Conservation (phyloP, 2,888 invertebrate genomes). For the Girardia tigrina region DNA sequence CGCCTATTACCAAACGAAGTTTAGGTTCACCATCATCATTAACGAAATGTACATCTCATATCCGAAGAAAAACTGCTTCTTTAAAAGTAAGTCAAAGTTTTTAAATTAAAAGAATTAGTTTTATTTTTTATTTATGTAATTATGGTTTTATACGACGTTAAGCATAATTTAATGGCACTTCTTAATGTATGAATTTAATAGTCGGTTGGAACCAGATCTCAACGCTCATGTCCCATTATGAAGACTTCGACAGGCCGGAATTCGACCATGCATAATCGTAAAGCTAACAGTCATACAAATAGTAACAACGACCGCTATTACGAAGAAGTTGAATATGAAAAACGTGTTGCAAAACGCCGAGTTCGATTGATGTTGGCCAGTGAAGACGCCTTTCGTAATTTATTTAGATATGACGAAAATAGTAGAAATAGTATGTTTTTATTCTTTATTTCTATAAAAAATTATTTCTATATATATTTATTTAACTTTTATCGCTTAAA, state of each 20-base stretch:
- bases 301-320: slow-evolving; percentile 58
- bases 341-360: slow-evolving; percentile 73
- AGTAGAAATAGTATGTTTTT: not conserved
- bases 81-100: no score
- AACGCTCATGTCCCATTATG: slow-evolving; percentile 18
- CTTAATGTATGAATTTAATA: no score
- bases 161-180: no score
- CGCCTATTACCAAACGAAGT: not conserved
- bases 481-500: no score
- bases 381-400: slow-evolving; percentile 76
- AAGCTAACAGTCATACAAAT: slow-evolving; percentile 1
- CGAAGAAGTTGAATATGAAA: slow-evolving; percentile 88
- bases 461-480: no score
- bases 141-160: no score
- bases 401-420: slow-evolving; percentile 52
- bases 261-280: not conserved
- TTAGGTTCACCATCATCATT: not conserved
- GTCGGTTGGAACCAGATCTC: not conserved
- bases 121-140: no score
- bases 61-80: slow-evolving; percentile 2
- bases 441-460: no score
- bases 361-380: slow-evolving; percentile 79
- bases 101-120: no score
- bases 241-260: not conserved
- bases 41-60: slow-evolving; percentile 10